Conservation (phyloP, 2,888 invertebrate species). For the Microctonus brassicae region DNA sequence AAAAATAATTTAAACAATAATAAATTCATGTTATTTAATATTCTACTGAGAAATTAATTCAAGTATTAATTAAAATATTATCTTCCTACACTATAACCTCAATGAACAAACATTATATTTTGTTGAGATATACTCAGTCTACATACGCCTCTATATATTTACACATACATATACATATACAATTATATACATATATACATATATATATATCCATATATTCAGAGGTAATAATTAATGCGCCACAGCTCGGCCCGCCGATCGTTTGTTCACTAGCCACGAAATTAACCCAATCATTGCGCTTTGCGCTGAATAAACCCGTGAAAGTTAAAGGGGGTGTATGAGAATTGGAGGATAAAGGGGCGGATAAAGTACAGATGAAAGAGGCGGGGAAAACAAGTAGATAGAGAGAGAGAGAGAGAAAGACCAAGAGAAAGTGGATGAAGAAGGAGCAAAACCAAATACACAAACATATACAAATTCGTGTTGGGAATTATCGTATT, state of each 20-base stretch:
- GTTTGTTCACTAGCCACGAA: slow-evolving; percentile 23
- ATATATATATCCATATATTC: not conserved
- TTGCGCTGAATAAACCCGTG: slow-evolving; percentile 14
- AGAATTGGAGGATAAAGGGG: not conserved
- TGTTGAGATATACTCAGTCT: too few relatives aligned
- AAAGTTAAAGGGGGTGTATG: not conserved
- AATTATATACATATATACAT: not conserved
- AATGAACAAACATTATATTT: not conserved
- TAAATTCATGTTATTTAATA: not conserved
- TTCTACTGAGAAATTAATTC: not conserved
- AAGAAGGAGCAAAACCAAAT: too few relatives aligned
- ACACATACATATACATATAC: too few relatives aligned
- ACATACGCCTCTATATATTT: not conserved
- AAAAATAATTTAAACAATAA: too few relatives aligned
- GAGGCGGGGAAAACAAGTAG: not conserved
- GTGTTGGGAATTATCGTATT: slow-evolving; percentile 17
- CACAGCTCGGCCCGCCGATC: slow-evolving; percentile 7
- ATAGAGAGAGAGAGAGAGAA: not conserved
- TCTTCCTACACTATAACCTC: not conserved
- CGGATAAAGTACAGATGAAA: not conserved
- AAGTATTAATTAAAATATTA: too few relatives aligned
- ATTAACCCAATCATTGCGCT: slow-evolving; percentile 24
- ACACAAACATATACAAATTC: too few relatives aligned
- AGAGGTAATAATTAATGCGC: slow-evolving; percentile 23
- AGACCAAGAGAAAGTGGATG: not conserved